Percentiles rank a stretch among this genome's conserved stretches.
Evolutionary conservation across 2,797 vertebrate genomes (phyloP).

Genomic region (Sitta carolinensis): DNA sequence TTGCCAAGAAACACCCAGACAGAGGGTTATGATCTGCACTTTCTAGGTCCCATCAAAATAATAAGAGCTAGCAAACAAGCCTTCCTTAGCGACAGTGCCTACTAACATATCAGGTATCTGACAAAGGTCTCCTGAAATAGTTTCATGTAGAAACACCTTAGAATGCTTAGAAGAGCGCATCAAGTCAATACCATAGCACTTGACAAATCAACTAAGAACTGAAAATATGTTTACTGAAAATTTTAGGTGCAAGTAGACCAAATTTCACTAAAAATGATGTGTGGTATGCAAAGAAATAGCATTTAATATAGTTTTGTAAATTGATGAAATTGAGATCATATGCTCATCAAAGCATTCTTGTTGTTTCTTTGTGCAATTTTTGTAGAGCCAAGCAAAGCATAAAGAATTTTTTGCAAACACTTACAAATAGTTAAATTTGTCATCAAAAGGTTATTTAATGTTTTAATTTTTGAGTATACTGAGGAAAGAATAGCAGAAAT

Average conservation of each 20-base stretch:
- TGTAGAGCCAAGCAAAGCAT: background rate
- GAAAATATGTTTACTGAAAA: background rate
- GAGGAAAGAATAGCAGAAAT: background rate
- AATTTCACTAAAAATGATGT: background rate
- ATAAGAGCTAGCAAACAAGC: background rate
- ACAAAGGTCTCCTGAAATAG: background rate
- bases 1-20: background rate
- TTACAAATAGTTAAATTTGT: background rate
- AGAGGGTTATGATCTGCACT: background rate
- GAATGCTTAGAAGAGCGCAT: background rate
- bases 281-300: background rate
- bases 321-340: background rate
- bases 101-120: background rate
- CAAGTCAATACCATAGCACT: background rate
- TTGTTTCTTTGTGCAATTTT: background rate
- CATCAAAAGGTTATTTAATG: background rate
- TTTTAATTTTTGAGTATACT: background rate
- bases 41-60: background rate
- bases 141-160: background rate
- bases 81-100: background rate
- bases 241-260: background rate
- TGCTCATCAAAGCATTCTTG: background rate
- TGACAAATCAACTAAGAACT: background rate
- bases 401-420: background rate
- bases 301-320: background rate